phyloP scores from a whole-genome alignment of 23 tunicate genomes.

The Phallusia fumigata region DNA sequence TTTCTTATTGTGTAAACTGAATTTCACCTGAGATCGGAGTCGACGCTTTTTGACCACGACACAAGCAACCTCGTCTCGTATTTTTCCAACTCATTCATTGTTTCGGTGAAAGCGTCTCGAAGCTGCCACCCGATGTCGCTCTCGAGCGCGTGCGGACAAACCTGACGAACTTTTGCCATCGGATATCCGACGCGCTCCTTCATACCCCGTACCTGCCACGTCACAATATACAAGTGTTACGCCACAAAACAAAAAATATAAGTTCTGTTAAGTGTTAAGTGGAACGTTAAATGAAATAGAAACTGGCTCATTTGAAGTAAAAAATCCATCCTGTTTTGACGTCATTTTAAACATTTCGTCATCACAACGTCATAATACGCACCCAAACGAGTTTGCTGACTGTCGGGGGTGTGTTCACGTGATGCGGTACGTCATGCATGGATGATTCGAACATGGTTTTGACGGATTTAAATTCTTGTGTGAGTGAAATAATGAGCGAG shows the following conservation, averaged over 20 bases:
- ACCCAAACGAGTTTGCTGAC: slow-evolving; percentile 87
- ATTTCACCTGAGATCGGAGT: slow-evolving; percentile 61
- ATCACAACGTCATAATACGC: slow-evolving; percentile 13
- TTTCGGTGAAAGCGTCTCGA: slow-evolving; percentile 73
- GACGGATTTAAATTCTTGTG: slow-evolving; percentile 72
- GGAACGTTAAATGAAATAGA: too few species aligned
- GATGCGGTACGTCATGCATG: slow-evolving; percentile 65
- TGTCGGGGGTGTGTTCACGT: slow-evolving; percentile 77
- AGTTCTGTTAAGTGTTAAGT: too few species aligned
- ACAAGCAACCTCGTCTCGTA: slow-evolving; percentile 61
- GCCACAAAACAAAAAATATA: background rate
- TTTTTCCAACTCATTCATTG: slow-evolving; percentile 87
- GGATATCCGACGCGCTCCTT: slow-evolving; percentile 73
- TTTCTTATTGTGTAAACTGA: too few species aligned
- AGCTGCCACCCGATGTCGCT: slow-evolving; percentile 93
- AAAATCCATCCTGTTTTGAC: too few species aligned
- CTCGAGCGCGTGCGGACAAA: slow-evolving; percentile 84
- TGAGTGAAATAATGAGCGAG: slow-evolving; percentile 38
- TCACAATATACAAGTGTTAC: background rate
- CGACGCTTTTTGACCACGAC: slow-evolving; percentile 64
- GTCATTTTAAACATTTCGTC: too few species aligned
- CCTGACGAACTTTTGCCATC: slow-evolving; percentile 62
- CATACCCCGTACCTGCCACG: slow-evolving; percentile 52
- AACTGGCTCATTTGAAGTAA: too few species aligned
- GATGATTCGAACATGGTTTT: slow-evolving; percentile 60